Percentiles rank a stretch among this genome's conserved stretches.
These are phyloP conservation scores for Oeneis ivallda DNA, from an alignment of 2,888 invertebrate species.

Conservation along the genomic window DNA sequence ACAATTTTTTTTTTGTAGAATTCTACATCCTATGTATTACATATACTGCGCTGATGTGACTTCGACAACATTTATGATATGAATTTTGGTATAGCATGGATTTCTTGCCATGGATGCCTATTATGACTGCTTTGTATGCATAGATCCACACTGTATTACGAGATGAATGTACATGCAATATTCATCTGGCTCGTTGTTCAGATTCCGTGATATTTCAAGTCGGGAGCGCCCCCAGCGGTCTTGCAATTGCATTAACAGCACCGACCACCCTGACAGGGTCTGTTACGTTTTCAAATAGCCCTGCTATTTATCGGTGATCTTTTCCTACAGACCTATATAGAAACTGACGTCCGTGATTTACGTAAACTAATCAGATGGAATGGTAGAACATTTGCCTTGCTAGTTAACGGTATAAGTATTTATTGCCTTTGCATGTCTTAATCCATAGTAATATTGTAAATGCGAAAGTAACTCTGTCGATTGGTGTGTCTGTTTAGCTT, in stretches of 20 bases:
- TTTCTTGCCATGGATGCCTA: too few species aligned
- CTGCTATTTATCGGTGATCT: slow-evolving; percentile 55
- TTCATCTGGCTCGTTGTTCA: slow-evolving; percentile 57
- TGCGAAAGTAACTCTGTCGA: too few species aligned
- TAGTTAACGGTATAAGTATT: background rate
- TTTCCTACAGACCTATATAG: slow-evolving; percentile 44
- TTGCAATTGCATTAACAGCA: slow-evolving; percentile 63
- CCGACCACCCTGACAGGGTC: slow-evolving; percentile 66
- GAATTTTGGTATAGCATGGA: too few species aligned
- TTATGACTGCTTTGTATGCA: slow-evolving; percentile 30
- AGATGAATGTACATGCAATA: slow-evolving; percentile 42
- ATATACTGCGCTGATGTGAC: too few species aligned
- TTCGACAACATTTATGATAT: too few species aligned
- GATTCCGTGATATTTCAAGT: slow-evolving; percentile 70
- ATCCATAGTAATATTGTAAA: too few species aligned
- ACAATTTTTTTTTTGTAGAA: too few species aligned
- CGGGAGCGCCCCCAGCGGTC: slow-evolving; percentile 66
- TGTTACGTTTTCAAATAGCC: slow-evolving; percentile 51
- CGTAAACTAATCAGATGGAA: slow-evolving; percentile 26
- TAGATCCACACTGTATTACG: slow-evolving; percentile 27
- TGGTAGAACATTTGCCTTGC: slow-evolving; percentile 25
- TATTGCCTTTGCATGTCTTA: background rate
- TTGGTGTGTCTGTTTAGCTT: too few species aligned
- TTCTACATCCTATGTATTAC: too few species aligned
- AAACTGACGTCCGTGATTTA: slow-evolving; percentile 32